phyloP scores from a whole-genome alignment of 2,797 vertebrate species.

The Lycodopsis pacificus region DNA sequence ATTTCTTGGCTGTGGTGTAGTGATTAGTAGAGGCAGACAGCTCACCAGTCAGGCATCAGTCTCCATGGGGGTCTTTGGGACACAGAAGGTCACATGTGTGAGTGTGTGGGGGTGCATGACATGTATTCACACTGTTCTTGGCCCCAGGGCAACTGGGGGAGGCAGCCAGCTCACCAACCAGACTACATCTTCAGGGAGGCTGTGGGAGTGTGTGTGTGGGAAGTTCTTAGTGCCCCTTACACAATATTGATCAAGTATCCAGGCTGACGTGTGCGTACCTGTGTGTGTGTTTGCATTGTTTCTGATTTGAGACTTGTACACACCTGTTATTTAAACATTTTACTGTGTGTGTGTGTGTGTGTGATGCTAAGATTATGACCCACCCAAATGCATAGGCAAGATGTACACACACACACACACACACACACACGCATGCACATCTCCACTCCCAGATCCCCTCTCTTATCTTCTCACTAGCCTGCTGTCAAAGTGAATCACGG shows the following conservation, averaged over 20 bases:
- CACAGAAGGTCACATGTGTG: constrained; percentile 7
- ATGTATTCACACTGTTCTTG: constrained; percentile 54
- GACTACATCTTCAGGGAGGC: constrained; percentile 36
- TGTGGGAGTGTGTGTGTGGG: constrained; percentile 14
- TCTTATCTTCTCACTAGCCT: constrained; percentile 47
- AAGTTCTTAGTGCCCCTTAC: neutral
- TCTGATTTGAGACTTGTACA: neutral
- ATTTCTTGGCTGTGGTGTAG: constrained; percentile 52
- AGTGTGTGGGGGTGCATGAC: constrained; percentile 13
- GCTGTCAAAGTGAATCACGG: constrained; percentile 73
- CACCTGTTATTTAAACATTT: neutral
- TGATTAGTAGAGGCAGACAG: constrained; percentile 49
- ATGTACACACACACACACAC: neutral
- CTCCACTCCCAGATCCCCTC: constrained; percentile 23
- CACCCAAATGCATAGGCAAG: neutral
- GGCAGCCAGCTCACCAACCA: constrained; percentile 56
- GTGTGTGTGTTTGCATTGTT: neutral
- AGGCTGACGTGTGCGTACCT: neutral
- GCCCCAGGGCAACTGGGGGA: constrained; percentile 53
- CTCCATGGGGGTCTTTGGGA: constrained; percentile 34
- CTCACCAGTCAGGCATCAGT: constrained; percentile 52
- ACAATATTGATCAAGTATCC: constrained; percentile 10
- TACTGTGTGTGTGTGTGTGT: neutral
- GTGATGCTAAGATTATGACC: neutral
- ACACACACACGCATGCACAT: neutral